A percentile compares a stretch with the other conserved stretches of the same genome.
phyloP scores from a whole-genome alignment of 2,888 invertebrate genomes.

The Macrosoma leucophasiata region DNA sequence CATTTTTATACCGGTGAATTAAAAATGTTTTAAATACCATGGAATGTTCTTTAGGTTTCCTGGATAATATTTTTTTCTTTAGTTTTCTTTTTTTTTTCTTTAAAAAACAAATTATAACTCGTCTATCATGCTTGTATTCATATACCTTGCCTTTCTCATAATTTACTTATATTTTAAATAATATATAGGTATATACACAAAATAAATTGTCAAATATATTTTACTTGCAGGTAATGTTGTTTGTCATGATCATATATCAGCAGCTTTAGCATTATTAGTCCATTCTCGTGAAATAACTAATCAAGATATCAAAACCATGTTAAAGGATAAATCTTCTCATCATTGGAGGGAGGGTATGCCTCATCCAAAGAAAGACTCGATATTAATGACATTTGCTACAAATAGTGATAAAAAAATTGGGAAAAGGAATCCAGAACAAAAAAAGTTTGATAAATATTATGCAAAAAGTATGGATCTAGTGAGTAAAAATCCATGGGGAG shows the following conservation, averaged over 20 bases:
- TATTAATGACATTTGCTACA: conserved; percentile 85
- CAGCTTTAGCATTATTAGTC: conserved; percentile 76
- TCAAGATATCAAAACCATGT: conserved; percentile 51
- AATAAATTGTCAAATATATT: conserved; percentile 8
- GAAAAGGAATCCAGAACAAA: conserved; percentile 47
- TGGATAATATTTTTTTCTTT: no score
- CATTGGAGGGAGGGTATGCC: conserved; percentile 84
- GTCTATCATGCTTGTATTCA: no score
- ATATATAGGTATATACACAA: no score
- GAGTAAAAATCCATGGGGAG: conserved; percentile 84
- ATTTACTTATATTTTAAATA: no score
- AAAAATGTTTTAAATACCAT: no score
- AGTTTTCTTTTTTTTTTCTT: no score
- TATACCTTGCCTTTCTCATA: no score
- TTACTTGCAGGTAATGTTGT: conserved; percentile 77
- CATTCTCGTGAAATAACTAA: conserved; percentile 70
- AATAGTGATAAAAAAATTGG: conserved; percentile 82
- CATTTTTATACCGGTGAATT: no score
- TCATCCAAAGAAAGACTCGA: conserved; percentile 78
- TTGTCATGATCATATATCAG: conserved; percentile 77
- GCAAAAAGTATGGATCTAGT: conserved; percentile 36
- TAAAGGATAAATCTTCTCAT: conserved; percentile 76
- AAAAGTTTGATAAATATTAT: conserved; percentile 21
- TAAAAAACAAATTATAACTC: no score
- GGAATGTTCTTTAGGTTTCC: no score